phyloP scores from a whole-genome alignment of 2,888 invertebrate genomes.

The Coelopa pilipes region DNA sequence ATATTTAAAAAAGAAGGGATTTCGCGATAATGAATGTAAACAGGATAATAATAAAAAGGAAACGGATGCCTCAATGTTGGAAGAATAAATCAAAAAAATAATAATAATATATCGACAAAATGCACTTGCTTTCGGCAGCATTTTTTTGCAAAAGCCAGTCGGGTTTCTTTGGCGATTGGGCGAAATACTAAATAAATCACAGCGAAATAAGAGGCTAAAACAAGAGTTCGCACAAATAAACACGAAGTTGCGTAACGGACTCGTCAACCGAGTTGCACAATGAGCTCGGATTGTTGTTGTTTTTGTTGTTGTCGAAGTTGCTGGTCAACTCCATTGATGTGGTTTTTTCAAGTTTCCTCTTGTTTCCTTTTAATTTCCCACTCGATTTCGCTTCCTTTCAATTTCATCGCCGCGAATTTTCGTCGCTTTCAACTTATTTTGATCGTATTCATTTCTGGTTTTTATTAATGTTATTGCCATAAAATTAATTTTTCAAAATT shows the following conservation, averaged over 20 bases:
- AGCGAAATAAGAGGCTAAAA: neutral
- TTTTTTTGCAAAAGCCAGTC: neutral
- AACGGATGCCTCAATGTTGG: too few species aligned
- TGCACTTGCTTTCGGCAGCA: neutral
- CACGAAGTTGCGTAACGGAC: slow-evolving; percentile 19
- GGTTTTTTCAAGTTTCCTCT: slow-evolving; percentile 1
- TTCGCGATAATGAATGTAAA: too few species aligned
- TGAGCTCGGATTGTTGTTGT: slow-evolving; percentile 16
- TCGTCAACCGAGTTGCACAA: slow-evolving; percentile 27
- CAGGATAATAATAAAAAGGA: too few species aligned
- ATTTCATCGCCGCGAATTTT: neutral
- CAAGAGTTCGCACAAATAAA: slow-evolving; percentile 12
- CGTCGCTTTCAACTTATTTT: too few species aligned
- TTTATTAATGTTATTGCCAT: too few species aligned
- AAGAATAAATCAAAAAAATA: too few species aligned
- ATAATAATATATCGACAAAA: too few species aligned
- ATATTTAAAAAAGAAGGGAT: too few species aligned
- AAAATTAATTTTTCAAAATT: too few species aligned
- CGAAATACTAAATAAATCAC: neutral
- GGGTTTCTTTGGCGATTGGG: neutral
- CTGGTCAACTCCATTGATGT: slow-evolving; percentile 27
- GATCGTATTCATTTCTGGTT: too few species aligned
- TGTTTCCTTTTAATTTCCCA: neutral
- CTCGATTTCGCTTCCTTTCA: neutral
- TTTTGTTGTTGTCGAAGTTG: slow-evolving; percentile 15